These are phyloP conservation scores for Bursaphelenchus okinawaensis DNA, from an alignment of 2,888 invertebrate species.

Conservation along the genomic window DNA sequence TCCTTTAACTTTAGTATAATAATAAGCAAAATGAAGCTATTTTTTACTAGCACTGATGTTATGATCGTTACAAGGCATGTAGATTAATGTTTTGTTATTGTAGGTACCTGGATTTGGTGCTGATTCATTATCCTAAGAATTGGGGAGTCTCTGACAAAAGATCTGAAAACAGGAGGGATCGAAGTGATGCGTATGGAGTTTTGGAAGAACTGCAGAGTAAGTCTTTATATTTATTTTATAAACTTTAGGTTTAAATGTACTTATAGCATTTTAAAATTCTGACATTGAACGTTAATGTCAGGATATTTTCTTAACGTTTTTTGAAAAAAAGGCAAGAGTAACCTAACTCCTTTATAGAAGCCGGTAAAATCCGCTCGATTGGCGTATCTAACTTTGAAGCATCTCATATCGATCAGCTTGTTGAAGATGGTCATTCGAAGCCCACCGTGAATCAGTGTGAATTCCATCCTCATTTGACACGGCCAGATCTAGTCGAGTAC, in stretches of 20 bases:
- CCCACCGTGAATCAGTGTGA: slow-evolving; percentile 45
- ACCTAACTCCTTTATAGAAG: slow-evolving; percentile 26
- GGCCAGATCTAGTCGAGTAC: slow-evolving; percentile 55
- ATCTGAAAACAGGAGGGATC: slow-evolving; percentile 65
- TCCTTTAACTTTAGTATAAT: too few relatives aligned
- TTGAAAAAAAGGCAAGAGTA: not conserved
- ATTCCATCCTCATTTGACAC: slow-evolving; percentile 60
- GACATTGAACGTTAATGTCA: too few relatives aligned
- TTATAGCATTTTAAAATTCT: too few relatives aligned
- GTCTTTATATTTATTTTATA: too few relatives aligned
- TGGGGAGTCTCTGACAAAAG: slow-evolving; percentile 27
- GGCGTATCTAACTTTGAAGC: slow-evolving; percentile 77
- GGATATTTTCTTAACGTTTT: too few relatives aligned
- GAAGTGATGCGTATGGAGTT: slow-evolving; percentile 69
- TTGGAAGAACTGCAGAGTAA: slow-evolving; percentile 62
- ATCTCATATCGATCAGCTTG: slow-evolving; percentile 68
- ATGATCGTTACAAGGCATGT: too few relatives aligned
- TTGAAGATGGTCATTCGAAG: slow-evolving; percentile 35
- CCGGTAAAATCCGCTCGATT: slow-evolving; percentile 66
- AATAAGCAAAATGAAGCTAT: too few relatives aligned
- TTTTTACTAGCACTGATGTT: too few relatives aligned
- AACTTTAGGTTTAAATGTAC: too few relatives aligned
- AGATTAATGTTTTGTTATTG: slow-evolving; percentile 20
- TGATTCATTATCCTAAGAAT: slow-evolving; percentile 75
- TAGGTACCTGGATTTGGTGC: slow-evolving; percentile 53